Conservation (phyloP, 1,140 invertebrate species). For the Ditylenchus dipsaci region DNA sequence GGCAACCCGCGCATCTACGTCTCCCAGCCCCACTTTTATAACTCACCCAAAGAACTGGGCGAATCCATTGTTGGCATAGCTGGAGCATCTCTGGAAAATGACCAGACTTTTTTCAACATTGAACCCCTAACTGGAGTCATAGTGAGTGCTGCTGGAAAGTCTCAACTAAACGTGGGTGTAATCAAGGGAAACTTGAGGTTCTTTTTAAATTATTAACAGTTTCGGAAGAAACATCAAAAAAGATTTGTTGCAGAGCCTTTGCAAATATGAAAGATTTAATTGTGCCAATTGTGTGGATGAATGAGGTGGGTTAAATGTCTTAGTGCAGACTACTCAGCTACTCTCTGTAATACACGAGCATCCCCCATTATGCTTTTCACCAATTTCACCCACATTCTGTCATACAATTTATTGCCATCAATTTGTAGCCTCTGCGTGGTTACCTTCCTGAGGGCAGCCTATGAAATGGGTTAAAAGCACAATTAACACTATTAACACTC, state of each 20-base stretch:
- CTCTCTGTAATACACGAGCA: no score
- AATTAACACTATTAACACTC: no score
- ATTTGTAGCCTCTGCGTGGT: no score
- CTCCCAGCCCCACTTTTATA: slow-evolving; percentile 48
- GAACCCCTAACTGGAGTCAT: slow-evolving; percentile 52
- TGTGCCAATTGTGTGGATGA: slow-evolving; percentile 46
- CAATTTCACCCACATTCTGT: no score
- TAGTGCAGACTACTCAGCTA: no score
- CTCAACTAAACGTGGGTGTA: slow-evolving; percentile 56
- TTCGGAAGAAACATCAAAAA: neutral
- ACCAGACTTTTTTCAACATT: slow-evolving; percentile 48
- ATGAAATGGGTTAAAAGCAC: no score
- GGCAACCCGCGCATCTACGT: slow-evolving; percentile 54
- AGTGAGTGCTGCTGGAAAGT: slow-evolving; percentile 37
- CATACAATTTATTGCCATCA: no score
- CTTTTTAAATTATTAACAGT: neutral
- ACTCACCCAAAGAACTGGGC: slow-evolving; percentile 36
- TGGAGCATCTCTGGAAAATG: slow-evolving; percentile 25
- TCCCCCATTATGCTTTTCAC: no score
- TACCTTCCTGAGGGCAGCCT: no score
- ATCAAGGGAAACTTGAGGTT: slow-evolving; percentile 45
- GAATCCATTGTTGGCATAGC: slow-evolving; percentile 35
- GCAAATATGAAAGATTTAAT: slow-evolving; percentile 25
- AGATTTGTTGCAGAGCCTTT: slow-evolving; percentile 8
- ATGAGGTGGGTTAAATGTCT: slow-evolving; percentile 24